Percentiles rank a stretch among this genome's conserved stretches.
Evolutionary conservation across 1,140 invertebrate genomes (phyloP).

Genomic region (Lepeophtheirus salmonis): DNA sequence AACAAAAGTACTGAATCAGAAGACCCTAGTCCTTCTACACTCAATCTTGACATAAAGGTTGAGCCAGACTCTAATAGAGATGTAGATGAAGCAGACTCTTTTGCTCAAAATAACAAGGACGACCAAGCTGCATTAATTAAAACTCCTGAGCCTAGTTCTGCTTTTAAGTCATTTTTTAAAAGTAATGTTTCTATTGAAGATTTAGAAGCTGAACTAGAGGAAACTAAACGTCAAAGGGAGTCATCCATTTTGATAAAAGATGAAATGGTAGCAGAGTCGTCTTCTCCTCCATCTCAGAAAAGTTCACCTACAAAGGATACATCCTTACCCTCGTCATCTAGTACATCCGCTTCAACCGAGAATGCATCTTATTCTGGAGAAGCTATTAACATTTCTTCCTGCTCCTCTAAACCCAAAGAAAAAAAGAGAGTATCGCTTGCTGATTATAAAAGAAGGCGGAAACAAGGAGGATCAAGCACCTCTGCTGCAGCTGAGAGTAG

Average conservation of each 20-base stretch:
- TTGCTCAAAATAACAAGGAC: neutral
- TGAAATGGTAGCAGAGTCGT: neutral
- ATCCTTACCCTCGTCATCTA: neutral
- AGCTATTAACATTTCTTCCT: too few species aligned
- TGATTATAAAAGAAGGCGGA: slow-evolving; percentile 9
- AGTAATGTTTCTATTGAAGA: slow-evolving; percentile 4
- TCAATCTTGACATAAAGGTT: too few species aligned
- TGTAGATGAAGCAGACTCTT: neutral
- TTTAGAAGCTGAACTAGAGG: slow-evolving; percentile 14
- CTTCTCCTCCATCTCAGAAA: too few species aligned
- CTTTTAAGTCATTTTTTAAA: slow-evolving; percentile 17
- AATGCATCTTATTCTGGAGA: neutral
- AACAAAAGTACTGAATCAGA: too few species aligned
- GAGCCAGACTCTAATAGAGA: neutral
- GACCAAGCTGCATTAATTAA: neutral
- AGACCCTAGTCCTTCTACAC: too few species aligned
- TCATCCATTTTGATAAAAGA: neutral
- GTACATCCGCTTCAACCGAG: neutral
- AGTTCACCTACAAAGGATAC: too few species aligned
- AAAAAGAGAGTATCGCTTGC: slow-evolving; percentile 15
- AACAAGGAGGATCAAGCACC: neutral
- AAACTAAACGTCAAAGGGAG: neutral
- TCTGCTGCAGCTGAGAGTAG: too few species aligned
- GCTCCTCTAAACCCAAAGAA: neutral
- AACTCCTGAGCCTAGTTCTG: neutral